These are phyloP conservation scores for Holothuria scabra DNA, from an alignment of 53 echinoderm and acorn worm species.

Conservation along the genomic window DNA sequence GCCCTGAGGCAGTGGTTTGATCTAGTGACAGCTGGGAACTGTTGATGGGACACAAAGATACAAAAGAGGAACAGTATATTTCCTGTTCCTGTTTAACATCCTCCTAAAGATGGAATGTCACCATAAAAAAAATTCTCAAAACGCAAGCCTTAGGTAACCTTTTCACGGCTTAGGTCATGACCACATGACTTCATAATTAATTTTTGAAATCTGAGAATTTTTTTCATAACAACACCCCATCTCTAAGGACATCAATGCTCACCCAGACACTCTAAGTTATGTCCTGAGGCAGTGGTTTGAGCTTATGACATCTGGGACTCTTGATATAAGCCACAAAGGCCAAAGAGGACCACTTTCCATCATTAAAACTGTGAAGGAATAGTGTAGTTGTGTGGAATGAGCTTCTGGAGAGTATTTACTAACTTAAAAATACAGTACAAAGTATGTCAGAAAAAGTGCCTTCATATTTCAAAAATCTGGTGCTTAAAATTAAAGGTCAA, in stretches of 20 bases:
- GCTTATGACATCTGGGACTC: slow-evolving; percentile 87
- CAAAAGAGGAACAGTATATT: not conserved
- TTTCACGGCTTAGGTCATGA: slow-evolving; percentile 81
- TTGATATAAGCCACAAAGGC: slow-evolving; percentile 94
- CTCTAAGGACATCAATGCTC: slow-evolving; percentile 82
- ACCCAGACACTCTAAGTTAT: slow-evolving; percentile 86
- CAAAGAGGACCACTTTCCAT: slow-evolving; percentile 96
- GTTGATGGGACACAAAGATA: not conserved
- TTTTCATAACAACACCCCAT: too few relatives aligned
- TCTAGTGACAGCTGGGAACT: slow-evolving; percentile 90
- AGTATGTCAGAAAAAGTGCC: too few relatives aligned
- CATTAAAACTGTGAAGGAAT: too few relatives aligned
- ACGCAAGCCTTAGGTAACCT: slow-evolving; percentile 49
- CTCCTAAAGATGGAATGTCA: slow-evolving; percentile 86
- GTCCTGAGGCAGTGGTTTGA: slow-evolving; percentile 99
- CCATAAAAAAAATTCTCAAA: too few relatives aligned
- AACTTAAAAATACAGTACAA: too few relatives aligned
- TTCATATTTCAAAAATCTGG: too few relatives aligned
- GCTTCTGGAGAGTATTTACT: too few relatives aligned
- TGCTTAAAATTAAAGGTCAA: too few relatives aligned
- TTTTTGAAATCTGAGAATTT: too few relatives aligned
- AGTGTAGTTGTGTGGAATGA: too few relatives aligned
- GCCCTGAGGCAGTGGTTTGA: slow-evolving; percentile 99
- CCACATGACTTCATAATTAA: too few relatives aligned
- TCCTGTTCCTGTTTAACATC: too few relatives aligned